Percentiles rank a stretch among this genome's conserved stretches.
phyloP scores from a whole-genome alignment of 2,797 vertebrate species.

The Babyrousa celebensis region DNA sequence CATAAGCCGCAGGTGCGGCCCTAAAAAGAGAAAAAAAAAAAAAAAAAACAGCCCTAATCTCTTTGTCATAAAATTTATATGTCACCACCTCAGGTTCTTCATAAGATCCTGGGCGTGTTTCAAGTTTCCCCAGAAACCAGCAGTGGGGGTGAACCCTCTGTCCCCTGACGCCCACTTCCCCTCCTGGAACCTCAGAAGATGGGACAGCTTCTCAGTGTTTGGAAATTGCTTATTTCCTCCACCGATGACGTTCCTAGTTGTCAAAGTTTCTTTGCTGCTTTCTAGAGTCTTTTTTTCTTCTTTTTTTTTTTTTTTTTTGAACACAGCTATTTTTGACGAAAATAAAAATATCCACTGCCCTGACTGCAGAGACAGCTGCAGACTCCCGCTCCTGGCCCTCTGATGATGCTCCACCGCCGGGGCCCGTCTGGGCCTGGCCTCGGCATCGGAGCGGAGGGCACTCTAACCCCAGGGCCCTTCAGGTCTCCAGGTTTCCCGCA shows the following conservation, averaged over 20 bases:
- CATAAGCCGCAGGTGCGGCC: too few species aligned
- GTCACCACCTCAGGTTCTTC: neutral
- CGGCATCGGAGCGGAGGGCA: too few species aligned
- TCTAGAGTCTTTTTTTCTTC: neutral
- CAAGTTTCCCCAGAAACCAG: neutral
- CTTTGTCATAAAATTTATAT: neutral
- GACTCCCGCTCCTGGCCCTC: neutral
- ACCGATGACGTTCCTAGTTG: neutral
- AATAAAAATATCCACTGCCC: neutral
- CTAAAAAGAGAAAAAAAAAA: too few species aligned
- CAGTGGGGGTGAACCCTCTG: neutral
- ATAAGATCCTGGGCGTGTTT: neutral
- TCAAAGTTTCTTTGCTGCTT: conserved; percentile 55
- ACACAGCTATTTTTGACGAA: conserved; percentile 40
- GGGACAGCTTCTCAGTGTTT: neutral
- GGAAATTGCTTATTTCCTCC: neutral
- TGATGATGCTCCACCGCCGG: neutral
- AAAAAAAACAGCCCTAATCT: too few species aligned
- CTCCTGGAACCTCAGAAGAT: neutral
- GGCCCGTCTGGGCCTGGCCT: neutral
- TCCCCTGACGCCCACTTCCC: neutral
- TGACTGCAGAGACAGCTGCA: conserved; percentile 1
- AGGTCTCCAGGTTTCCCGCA: neutral
- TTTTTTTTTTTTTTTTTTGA: neutral
- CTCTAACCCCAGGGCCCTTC: too few species aligned